These are phyloP conservation scores for Abscondita cerata DNA, from an alignment of 2,888 invertebrate species.

Conservation along the genomic window DNA sequence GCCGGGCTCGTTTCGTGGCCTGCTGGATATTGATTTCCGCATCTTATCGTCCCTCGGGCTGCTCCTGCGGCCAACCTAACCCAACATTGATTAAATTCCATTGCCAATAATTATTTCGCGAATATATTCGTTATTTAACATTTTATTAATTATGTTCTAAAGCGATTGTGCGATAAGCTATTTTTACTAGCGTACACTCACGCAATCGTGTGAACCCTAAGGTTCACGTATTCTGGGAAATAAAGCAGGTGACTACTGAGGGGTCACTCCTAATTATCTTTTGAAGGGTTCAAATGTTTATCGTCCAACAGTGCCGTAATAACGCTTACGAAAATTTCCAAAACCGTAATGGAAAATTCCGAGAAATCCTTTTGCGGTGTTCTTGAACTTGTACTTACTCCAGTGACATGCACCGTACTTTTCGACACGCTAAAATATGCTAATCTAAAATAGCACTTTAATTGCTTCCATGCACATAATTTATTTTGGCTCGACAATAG, in stretches of 20 bases:
- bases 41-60: conserved; percentile 42
- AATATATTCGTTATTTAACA: conserved; percentile 18
- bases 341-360: too few species aligned
- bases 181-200: conserved; percentile 10
- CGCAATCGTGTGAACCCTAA: conserved; percentile 16
- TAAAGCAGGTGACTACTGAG: conserved; percentile 25
- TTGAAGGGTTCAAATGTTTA: conserved; percentile 7
- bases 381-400: too few species aligned
- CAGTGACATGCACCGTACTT: too few species aligned
- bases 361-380: too few species aligned
- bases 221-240: conserved; percentile 28
- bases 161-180: conserved; percentile 11
- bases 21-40: conserved; percentile 45
- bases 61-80: conserved; percentile 39
- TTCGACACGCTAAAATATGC: too few species aligned
- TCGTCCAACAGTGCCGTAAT: not conserved
- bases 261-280: conserved; percentile 13
- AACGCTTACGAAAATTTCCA: too few species aligned
- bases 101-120: conserved; percentile 33
- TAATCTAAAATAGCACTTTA: too few species aligned
- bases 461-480: too few species aligned
- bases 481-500: too few species aligned
- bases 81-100: conserved; percentile 42
- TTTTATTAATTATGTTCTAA: conserved; percentile 15
- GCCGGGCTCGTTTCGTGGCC: conserved; percentile 40